phyloP scores from a whole-genome alignment of 1,140 invertebrate species.

The Drosophila oshimai region DNA sequence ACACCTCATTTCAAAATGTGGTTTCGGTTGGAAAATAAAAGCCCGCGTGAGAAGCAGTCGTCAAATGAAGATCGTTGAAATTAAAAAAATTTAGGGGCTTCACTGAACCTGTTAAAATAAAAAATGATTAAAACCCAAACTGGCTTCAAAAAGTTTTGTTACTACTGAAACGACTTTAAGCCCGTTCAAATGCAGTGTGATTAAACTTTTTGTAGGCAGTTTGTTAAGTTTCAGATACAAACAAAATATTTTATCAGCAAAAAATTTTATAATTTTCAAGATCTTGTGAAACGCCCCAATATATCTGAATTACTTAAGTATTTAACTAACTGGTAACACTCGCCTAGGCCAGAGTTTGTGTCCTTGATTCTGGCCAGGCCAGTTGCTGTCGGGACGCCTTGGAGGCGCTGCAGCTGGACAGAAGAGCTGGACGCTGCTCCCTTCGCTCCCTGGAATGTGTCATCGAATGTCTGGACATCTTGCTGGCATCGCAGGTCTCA shows the following conservation, averaged over 20 bases:
- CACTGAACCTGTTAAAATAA: background rate
- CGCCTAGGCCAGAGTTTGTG: slow-evolving; percentile 25
- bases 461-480: background rate
- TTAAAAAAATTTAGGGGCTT: background rate
- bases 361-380: slow-evolving; percentile 40
- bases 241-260: background rate
- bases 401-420: slow-evolving; percentile 38
- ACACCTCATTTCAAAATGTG: slow-evolving; percentile 42
- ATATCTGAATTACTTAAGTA: slow-evolving; percentile 24
- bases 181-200: background rate
- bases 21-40: slow-evolving; percentile 27
- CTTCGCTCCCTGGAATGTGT: slow-evolving; percentile 22
- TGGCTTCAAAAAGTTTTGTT: background rate
- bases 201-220: background rate
- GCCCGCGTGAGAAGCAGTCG: slow-evolving; percentile 27
- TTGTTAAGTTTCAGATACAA: background rate
- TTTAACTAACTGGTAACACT: slow-evolving; percentile 50
- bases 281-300: background rate
- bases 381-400: slow-evolving; percentile 39
- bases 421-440: slow-evolving; percentile 17
- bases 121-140: background rate
- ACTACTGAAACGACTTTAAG: background rate
- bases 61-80: slow-evolving; percentile 26
- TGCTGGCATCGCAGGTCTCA: slow-evolving; percentile 3
- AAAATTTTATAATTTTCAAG: background rate